Evolutionary conservation across 2,113 vertebrate species (phyloP).

Genomic region (Vulpes lagopus): DNA sequence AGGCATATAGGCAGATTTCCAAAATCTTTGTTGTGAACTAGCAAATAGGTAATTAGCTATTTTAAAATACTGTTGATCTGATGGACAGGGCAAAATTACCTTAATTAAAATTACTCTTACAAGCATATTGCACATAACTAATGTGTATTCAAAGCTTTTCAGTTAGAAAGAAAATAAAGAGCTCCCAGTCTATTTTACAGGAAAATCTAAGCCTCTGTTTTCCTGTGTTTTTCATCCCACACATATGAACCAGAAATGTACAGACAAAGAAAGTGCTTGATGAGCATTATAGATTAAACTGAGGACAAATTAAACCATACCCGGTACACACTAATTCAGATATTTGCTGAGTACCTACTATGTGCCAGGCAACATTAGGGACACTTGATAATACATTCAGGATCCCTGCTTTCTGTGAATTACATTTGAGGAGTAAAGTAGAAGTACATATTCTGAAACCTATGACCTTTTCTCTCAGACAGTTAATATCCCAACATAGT

Average conservation of each 20-base stretch:
- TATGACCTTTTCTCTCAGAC: background rate
- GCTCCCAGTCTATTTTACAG: constrained; percentile 11
- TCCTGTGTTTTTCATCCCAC: background rate
- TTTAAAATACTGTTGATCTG: constrained; percentile 58
- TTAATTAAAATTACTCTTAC: constrained; percentile 69
- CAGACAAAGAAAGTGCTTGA: background rate
- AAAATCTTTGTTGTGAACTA: constrained; percentile 65
- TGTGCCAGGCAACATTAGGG: background rate
- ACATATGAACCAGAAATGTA: background rate
- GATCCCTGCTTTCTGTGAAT: background rate
- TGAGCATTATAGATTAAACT: background rate
- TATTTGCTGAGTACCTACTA: background rate
- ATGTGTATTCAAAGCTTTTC: constrained; percentile 49
- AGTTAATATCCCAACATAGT: background rate
- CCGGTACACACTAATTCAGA: background rate
- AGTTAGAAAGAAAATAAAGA: constrained; percentile 38
- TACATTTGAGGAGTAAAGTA: background rate
- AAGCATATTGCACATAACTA: constrained; percentile 45
- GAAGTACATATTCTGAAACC: background rate
- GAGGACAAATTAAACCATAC: background rate
- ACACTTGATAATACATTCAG: background rate
- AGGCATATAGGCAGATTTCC: constrained; percentile 68
- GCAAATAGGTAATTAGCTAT: constrained; percentile 55
- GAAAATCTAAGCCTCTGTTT: background rate
- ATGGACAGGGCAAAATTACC: constrained; percentile 63